These are phyloP conservation scores for Meriones unguiculatus DNA, from an alignment of 2,113 vertebrate genomes.

Conservation along the genomic window DNA sequence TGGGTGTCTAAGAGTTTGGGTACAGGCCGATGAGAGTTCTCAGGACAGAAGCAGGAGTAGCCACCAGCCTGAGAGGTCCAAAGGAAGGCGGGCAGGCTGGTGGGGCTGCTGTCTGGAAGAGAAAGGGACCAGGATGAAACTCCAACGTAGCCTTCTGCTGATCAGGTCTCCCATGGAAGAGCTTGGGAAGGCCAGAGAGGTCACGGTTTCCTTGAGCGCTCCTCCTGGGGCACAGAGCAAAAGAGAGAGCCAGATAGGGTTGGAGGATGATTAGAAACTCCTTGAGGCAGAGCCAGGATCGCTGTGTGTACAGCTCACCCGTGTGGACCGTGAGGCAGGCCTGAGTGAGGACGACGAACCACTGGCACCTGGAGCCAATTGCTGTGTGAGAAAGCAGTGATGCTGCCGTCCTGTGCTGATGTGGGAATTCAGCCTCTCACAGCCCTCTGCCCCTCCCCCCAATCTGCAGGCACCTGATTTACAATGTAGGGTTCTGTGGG, in stretches of 20 bases:
- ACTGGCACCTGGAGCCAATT: not conserved
- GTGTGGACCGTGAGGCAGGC: fast-evolving
- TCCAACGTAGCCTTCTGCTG: fast-evolving
- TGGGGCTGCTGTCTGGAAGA: not conserved
- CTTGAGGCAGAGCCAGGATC: fast-evolving
- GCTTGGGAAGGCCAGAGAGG: not conserved
- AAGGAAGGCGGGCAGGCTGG: not conserved
- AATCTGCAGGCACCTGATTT: not conserved
- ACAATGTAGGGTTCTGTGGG: fast-evolving
- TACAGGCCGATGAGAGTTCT: not conserved
- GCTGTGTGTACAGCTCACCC: fast-evolving
- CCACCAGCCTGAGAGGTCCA: not conserved
- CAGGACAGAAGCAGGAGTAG: not conserved
- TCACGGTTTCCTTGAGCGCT: too few species aligned
- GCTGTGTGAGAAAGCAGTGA: not conserved
- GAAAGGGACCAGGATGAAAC: not conserved
- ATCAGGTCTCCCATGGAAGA: not conserved
- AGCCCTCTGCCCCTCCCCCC: too few species aligned
- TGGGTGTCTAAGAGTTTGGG: not conserved
- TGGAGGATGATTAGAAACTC: fast-evolving
- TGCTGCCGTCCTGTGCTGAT: fast-evolving
- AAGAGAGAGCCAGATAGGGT: not conserved
- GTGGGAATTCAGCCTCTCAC: fast-evolving
- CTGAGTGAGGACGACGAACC: fast-evolving
- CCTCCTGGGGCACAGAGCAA: too few species aligned